Percentiles rank a stretch among this genome's conserved stretches.
Conservation (phyloP, 2,113 vertebrate genomes). For the Phycodurus eques region DNA sequence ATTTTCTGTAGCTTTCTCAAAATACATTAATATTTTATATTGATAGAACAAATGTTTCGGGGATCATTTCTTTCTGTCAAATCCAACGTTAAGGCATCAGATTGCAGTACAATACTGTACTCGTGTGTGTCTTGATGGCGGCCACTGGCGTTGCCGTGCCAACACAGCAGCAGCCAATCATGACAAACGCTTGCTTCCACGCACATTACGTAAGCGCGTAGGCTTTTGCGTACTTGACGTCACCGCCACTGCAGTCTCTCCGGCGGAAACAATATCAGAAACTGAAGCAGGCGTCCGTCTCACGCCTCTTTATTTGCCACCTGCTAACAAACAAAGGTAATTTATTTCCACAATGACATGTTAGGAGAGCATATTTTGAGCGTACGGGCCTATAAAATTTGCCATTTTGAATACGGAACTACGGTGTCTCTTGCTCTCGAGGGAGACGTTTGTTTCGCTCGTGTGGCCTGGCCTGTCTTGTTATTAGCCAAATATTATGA, state of each 20-base stretch:
- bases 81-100: not conserved
- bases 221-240: constrained; percentile 17
- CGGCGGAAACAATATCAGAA: constrained; percentile 38
- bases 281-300: constrained; percentile 30
- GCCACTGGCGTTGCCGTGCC: not conserved
- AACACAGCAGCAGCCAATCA: constrained; percentile 46
- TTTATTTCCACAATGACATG: not conserved
- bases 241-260: constrained; percentile 64
- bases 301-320: constrained; percentile 14
- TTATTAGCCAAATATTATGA: not conserved
- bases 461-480: constrained; percentile 1
- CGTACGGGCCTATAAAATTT: not conserved
- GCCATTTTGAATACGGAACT: not conserved
- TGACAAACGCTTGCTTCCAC: constrained; percentile 1
- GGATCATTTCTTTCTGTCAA: not conserved
- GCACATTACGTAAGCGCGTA: constrained; percentile 26
- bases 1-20: too few species aligned
- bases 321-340: constrained; percentile 61
- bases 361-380: not conserved
- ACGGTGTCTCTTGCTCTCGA: not conserved
- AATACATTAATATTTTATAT: too few species aligned
- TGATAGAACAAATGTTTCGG: too few species aligned
- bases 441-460: not conserved
- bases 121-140: not conserved
- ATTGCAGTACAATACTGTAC: not conserved